A percentile compares a stretch with the other conserved stretches of the same genome.
These are phyloP conservation scores for Lottia gigantea DNA, from an alignment of 2,888 invertebrate genomes.

Conservation along the genomic window DNA sequence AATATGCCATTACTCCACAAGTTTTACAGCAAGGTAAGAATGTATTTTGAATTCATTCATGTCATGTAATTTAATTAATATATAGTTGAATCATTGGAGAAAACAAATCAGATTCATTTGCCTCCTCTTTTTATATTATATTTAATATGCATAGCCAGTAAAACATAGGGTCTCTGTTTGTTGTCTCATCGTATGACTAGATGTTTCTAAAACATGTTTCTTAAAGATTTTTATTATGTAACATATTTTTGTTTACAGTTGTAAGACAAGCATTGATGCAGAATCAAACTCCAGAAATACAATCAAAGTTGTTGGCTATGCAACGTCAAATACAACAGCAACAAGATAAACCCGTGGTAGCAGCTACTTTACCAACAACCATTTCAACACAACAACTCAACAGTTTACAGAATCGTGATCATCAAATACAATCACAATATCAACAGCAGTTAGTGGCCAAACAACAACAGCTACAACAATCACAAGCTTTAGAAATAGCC, in stretches of 20 bases:
- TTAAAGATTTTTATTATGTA: no score
- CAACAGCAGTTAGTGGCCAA: constrained; percentile 22
- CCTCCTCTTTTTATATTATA: no score
- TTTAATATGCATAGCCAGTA: no score
- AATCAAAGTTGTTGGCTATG: constrained; percentile 88
- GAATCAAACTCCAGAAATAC: constrained; percentile 90
- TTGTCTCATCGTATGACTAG: no score
- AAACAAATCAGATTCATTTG: no score
- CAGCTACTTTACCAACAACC: constrained; percentile 21
- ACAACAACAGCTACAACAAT: constrained; percentile 35
- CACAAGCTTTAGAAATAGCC: constrained; percentile 24
- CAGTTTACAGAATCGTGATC: constrained; percentile 30
- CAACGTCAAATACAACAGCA: constrained; percentile 75
- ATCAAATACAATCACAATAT: constrained; percentile 21
- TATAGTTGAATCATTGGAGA: no score
- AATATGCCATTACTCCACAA: constrained; percentile 90
- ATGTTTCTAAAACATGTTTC: no score
- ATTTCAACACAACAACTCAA: constrained; percentile 20
- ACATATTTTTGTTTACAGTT: constrained; percentile 73
- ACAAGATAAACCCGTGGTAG: constrained; percentile 31
- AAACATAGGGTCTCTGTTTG: no score
- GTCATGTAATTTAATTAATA: no score
- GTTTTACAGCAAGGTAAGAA: constrained; percentile 87
- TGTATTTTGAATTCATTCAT: no score
- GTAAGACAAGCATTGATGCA: constrained; percentile 92